phyloP scores from a whole-genome alignment of 1,140 invertebrate species.

The Anthonomus grandis region DNA sequence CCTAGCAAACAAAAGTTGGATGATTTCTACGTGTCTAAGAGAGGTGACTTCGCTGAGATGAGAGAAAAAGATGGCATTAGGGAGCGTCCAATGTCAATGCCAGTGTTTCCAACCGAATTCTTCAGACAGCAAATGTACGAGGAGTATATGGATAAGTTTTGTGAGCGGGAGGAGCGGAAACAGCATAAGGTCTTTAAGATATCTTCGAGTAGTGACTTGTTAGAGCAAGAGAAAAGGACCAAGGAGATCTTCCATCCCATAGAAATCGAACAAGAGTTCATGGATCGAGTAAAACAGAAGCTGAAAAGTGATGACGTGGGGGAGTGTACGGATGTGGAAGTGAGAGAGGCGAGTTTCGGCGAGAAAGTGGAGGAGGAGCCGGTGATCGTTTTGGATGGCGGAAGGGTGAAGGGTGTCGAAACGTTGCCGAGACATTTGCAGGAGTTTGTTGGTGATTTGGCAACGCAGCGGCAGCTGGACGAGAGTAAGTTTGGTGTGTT shows the following conservation, averaged over 20 bases:
- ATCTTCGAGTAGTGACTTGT: conserved; percentile 33
- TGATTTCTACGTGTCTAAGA: conserved; percentile 43
- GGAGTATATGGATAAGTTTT: conserved; percentile 75
- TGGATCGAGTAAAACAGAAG: conserved; percentile 61
- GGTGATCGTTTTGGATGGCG: conserved; percentile 59
- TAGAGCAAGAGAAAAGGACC: conserved; percentile 5
- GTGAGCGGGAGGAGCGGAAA: conserved; percentile 72
- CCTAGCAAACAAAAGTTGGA: conserved; percentile 21
- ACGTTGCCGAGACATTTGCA: conserved; percentile 69
- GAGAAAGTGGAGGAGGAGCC: conserved; percentile 42
- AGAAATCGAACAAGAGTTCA: conserved; percentile 69
- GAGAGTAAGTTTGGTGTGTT: conserved; percentile 18
- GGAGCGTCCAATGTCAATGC: conserved; percentile 30
- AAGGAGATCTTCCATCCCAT: conserved; percentile 51
- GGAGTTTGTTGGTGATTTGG: conserved; percentile 58
- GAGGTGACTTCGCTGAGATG: conserved; percentile 36
- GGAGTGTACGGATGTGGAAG: conserved; percentile 37
- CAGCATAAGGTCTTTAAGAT: conserved; percentile 77
- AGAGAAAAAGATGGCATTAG: conserved; percentile 16
- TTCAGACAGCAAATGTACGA: conserved; percentile 76
- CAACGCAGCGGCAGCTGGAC: conserved; percentile 12
- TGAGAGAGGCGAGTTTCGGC: conserved; percentile 20
- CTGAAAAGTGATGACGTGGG: conserved; percentile 48
- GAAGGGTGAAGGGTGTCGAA: conserved; percentile 57
- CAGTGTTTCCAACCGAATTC: conserved; percentile 56